Conservation (phyloP, 2,113 vertebrate species). For the Pachycephala philippinensis region DNA sequence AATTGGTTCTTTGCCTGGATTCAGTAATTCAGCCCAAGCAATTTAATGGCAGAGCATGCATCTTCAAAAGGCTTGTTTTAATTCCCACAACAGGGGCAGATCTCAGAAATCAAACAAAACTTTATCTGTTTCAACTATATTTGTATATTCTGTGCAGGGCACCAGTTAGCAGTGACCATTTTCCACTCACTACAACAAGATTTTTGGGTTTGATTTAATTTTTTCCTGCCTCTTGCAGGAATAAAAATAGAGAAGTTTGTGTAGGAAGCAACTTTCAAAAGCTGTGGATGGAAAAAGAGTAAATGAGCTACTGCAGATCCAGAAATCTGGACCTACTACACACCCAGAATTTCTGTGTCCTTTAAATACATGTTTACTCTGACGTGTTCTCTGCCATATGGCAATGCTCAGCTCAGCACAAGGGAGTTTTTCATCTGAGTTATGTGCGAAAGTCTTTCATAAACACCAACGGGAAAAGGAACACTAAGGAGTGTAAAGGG, state of each 20-base stretch:
- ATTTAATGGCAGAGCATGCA: background rate
- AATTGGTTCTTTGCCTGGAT: constrained; percentile 6
- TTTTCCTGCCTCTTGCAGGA: background rate
- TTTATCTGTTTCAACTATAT: background rate
- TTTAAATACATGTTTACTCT: background rate
- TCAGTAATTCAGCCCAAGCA: constrained; percentile 11
- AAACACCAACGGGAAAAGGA: background rate
- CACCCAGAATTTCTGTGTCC: background rate
- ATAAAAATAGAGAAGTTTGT: background rate
- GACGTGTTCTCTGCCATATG: background rate
- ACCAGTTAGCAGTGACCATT: background rate
- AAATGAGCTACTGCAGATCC: background rate
- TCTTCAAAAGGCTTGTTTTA: constrained; percentile 1
- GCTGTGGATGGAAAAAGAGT: background rate
- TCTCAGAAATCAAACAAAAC: background rate
- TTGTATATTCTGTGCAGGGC: background rate
- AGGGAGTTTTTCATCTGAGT: background rate
- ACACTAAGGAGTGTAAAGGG: background rate
- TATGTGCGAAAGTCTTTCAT: background rate
- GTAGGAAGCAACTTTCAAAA: background rate
- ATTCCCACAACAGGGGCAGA: background rate
- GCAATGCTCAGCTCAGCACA: constrained; percentile 1
- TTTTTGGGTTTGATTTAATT: background rate
- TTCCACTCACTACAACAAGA: background rate
- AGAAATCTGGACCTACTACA: background rate